Evolutionary conservation across 2,797 vertebrate species (phyloP).

Genomic region (Heteromormyrus szaboi): DNA sequence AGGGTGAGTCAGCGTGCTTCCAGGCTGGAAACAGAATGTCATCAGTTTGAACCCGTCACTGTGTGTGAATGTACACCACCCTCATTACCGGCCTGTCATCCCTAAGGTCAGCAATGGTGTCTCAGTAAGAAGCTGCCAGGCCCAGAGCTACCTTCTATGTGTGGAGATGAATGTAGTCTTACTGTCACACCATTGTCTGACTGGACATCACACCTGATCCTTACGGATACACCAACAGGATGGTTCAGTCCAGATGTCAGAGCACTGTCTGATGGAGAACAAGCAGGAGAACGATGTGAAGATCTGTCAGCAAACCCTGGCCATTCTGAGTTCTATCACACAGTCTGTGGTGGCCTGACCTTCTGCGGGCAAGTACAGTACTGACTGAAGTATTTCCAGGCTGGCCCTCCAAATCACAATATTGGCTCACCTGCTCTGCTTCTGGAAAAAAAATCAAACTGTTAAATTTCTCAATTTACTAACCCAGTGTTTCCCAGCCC

Average conservation of each 20-base stretch:
- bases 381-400: background rate
- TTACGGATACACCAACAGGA: background rate
- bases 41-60: background rate
- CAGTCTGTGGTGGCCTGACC: background rate
- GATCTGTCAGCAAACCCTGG: background rate
- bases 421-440: background rate
- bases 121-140: background rate
- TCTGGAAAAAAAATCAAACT: background rate
- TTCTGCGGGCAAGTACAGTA: background rate
- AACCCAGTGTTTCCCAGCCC: background rate
- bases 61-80: background rate
- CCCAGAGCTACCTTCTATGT: background rate
- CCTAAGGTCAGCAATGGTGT: background rate
- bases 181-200: background rate
- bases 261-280: background rate
- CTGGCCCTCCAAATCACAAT: background rate
- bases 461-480: background rate
- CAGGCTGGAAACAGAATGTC: constrained; percentile 2
- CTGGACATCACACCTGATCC: background rate
- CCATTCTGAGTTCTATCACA: background rate
- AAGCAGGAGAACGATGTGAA: background rate
- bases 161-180: background rate
- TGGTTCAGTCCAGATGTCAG: background rate
- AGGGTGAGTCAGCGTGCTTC: background rate
- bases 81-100: background rate